Conservation (phyloP, 2,888 invertebrate species). For the Parasteatoda lunata region DNA sequence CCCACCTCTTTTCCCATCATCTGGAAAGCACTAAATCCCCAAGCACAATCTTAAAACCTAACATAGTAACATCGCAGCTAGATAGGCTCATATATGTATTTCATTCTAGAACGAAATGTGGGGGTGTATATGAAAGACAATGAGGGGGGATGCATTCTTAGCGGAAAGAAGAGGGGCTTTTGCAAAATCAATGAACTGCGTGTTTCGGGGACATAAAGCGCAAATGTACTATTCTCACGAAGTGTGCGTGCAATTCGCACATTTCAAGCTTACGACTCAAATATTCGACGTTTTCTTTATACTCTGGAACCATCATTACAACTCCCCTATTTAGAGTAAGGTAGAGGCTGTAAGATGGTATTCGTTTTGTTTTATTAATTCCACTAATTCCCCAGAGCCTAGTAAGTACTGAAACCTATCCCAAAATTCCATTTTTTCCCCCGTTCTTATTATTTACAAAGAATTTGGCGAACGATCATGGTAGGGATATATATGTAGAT, state of each 20-base stretch:
- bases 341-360: no score
- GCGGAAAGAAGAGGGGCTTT: background rate
- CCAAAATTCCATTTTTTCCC: background rate
- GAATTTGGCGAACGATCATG: no score
- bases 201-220: constrained; percentile 49
- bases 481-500: no score
- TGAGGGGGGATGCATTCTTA: background rate
- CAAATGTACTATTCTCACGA: constrained; percentile 48
- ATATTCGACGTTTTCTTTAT: constrained; percentile 30
- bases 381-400: background rate
- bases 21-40: constrained; percentile 12
- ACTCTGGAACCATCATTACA: background rate
- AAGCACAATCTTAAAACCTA: background rate
- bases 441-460: background rate
- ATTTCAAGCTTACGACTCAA: constrained; percentile 48
- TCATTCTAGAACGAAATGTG: constrained; percentile 14
- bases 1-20: background rate
- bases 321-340: background rate
- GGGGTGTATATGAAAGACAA: background rate
- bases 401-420: background rate
- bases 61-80: constrained; percentile 9
- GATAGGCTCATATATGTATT: background rate
- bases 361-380: background rate
- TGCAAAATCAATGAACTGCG: constrained; percentile 47
- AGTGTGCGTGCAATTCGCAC: constrained; percentile 45